Percentiles rank a stretch among this genome's conserved stretches.
Evolutionary conservation across 2,888 invertebrate genomes (phyloP).

Genomic region (Drosophila helvetica): DNA sequence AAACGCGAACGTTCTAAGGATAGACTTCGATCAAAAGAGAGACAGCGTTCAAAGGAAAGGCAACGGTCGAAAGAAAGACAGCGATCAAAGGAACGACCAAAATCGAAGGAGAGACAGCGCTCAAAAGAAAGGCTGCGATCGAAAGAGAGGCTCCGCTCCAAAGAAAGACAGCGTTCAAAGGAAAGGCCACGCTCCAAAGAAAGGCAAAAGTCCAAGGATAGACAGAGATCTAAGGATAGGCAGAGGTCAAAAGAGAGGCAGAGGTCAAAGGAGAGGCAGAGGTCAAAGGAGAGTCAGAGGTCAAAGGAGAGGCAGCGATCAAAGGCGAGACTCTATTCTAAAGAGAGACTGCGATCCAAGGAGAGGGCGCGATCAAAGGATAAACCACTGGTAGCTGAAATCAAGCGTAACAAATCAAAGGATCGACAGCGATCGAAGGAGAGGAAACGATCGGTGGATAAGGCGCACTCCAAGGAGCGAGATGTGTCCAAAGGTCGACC

Average conservation of each 20-base stretch:
- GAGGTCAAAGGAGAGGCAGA: constrained; percentile 34
- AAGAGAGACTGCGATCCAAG: constrained; percentile 31
- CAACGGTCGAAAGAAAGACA: constrained; percentile 42
- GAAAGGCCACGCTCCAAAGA: constrained; percentile 12
- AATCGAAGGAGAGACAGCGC: constrained; percentile 34
- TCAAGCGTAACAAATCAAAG: background rate
- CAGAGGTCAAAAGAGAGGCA: constrained; percentile 33
- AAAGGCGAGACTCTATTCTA: constrained; percentile 14
- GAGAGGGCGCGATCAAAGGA: constrained; percentile 40
- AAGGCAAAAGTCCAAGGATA: too few species aligned
- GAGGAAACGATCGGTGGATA: constrained; percentile 10
- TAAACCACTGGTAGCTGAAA: background rate
- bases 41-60: constrained; percentile 24
- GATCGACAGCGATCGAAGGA: constrained; percentile 20
- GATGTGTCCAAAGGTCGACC: constrained; percentile 2
- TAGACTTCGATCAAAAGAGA: constrained; percentile 28
- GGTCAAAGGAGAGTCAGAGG: constrained; percentile 43
- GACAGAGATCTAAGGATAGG: too few species aligned
- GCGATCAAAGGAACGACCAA: constrained; percentile 48
- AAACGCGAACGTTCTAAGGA: constrained; percentile 42
- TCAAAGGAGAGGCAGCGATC: constrained; percentile 47
- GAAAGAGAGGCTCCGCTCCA: constrained; percentile 37
- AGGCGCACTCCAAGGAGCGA: constrained; percentile 23
- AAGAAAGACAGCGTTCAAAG: constrained; percentile 33
- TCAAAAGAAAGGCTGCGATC: constrained; percentile 37